A percentile compares a stretch with the other conserved stretches of the same genome.
Evolutionary conservation across 2,888 invertebrate genomes (phyloP).

Genomic region (Anoncus sp.): DNA sequence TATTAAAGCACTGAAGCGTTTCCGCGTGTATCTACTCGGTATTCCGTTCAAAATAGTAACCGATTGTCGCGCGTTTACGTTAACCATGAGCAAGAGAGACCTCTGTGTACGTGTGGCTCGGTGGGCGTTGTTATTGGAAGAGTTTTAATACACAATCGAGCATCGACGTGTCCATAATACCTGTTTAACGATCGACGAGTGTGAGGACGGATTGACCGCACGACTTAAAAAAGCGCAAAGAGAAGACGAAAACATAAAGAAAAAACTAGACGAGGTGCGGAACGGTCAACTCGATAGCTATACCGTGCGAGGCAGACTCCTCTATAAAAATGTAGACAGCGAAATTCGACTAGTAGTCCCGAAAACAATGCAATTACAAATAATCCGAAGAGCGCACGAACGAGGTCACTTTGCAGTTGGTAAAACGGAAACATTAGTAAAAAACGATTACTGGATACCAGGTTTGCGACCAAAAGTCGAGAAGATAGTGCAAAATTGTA

Average conservation of each 20-base stretch:
- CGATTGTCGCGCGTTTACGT: constrained; percentile 66
- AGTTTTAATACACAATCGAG: constrained; percentile 70
- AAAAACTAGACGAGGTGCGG: background rate
- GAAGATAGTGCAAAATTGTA: constrained; percentile 50
- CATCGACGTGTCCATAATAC: constrained; percentile 63
- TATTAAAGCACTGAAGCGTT: constrained; percentile 65
- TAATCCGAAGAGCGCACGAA: constrained; percentile 33
- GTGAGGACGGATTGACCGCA: background rate
- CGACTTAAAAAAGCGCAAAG: constrained; percentile 12
- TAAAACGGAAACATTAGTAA: constrained; percentile 35
- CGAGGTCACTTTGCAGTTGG: constrained; percentile 47
- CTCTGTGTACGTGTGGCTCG: constrained; percentile 63
- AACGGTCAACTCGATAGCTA: constrained; percentile 14
- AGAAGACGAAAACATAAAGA: constrained; percentile 9
- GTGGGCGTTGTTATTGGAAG: constrained; percentile 68
- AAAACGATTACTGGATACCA: constrained; percentile 71
- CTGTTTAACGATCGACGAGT: constrained; percentile 2
- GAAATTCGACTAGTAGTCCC: constrained; percentile 20
- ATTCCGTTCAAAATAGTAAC: constrained; percentile 68
- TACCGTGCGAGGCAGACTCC: constrained; percentile 9
- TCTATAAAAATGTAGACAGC: constrained; percentile 10
- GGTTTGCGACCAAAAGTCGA: constrained; percentile 48
- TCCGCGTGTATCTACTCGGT: constrained; percentile 69
- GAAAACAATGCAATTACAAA: constrained; percentile 17
- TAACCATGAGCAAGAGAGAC: constrained; percentile 68